Evolutionary conservation across 2,113 vertebrate species (phyloP), one percentile per base, ranked within the genome.

Genomic region (Trichomycterus rosablanca): DNA sequence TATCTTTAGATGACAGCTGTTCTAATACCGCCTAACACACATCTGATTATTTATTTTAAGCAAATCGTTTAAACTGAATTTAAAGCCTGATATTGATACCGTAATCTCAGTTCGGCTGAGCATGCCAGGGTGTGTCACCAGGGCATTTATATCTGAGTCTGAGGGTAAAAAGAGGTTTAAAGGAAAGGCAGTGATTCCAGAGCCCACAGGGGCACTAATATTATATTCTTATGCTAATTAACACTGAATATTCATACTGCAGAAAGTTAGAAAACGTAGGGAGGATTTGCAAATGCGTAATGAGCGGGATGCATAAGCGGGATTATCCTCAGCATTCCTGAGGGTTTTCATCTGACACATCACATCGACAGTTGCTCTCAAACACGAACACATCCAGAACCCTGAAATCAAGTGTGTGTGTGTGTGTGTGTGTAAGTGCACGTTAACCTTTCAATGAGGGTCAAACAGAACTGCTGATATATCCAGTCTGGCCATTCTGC

Each of bases 231-330:
- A 72, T 62, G 58, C 44, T 62, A 67, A 67, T 55, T 19, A 46
- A 9, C 5, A 10, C 30, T 46, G 58, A 61, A 71, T 66, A 66
- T 57, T 62, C 40, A 57, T 30, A 30, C 54, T 15, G 5, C 44
- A 43, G 30, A 9, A 43, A 48, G 32, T 39, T 12, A 34, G 14
- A 18, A 24, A 12, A 37, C 7, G 30, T 50, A 54, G 11, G 7
- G 39, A 16, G 52, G 58, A 62, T 62, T 52, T 71, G 32, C 22
- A 56, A 32, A 34, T 23, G 45, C 1, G 4, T 30, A 18, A 55
- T 46, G 24, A 50, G 43, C 19, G 19, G 30, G 12, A 42, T 1
- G 40, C 19, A 40, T 66, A 35, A 61, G 57, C 32, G 7, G 52
- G 59, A 71, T 71, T 58, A 71, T 67, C 45, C 32, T 11, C n/a